Percentiles rank a stretch among this genome's conserved stretches.
These are phyloP conservation scores for Psilopsiagon aymara DNA, from an alignment of 2,113 vertebrate genomes.

Conservation along the genomic window DNA sequence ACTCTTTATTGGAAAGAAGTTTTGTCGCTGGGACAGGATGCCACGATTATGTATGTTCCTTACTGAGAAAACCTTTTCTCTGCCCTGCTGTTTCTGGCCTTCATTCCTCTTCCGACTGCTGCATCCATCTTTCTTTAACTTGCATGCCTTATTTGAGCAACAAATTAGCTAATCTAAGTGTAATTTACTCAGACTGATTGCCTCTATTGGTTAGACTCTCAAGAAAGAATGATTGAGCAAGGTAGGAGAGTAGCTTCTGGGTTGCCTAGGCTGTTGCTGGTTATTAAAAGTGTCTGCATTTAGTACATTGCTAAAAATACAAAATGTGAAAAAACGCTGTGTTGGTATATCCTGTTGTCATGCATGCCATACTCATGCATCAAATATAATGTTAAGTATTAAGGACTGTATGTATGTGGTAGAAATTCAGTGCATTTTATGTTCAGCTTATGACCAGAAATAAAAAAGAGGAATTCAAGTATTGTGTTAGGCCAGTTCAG, in stretches of 20 bases:
- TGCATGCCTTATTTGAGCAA: background rate
- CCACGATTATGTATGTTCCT: background rate
- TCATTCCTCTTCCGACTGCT: background rate
- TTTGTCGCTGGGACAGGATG: background rate
- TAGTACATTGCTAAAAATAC: background rate
- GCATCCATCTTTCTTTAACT: background rate
- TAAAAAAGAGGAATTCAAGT: background rate
- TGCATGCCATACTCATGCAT: background rate
- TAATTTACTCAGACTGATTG: background rate
- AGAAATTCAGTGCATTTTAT: background rate
- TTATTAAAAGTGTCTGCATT: background rate
- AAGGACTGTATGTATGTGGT: background rate
- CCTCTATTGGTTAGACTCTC: background rate
- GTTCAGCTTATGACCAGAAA: background rate
- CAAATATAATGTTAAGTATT: background rate
- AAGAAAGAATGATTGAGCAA: background rate
- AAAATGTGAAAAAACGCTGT: background rate
- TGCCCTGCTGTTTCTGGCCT: background rate
- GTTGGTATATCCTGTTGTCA: background rate
- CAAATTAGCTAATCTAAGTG: background rate
- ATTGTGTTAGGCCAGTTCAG: background rate
- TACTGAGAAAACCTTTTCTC: background rate
- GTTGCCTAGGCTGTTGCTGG: background rate
- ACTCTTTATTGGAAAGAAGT: background rate
- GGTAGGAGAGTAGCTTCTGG: background rate